Base-by-base conservation (phyloP, 2,113 vertebrate species). In the Grallaria varia region DNA sequence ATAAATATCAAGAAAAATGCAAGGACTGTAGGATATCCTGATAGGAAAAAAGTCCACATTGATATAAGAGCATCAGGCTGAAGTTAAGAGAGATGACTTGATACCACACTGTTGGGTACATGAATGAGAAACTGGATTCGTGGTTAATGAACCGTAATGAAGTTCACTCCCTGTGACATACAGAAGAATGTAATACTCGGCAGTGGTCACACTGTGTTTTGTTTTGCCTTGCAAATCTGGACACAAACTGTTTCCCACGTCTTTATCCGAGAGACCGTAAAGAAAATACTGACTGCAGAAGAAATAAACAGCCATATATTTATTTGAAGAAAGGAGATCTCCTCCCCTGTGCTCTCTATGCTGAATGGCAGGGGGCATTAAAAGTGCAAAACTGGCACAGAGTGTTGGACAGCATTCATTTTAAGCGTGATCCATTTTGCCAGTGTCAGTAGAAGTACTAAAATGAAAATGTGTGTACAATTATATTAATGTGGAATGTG, bases 111-210 rank as follows among this genome's bases (percentile, higher is more conserved):
- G 85, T 60, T 84, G 66, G 80, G 42, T 71, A 85, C 71, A 56
- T 71, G 85, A 94, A 93, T 96, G 90, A 93, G 93, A 96, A 89
- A 78, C 52, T 93, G 84, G 63, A 91, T 93, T 95, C 42, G 55
- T 45, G 56, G 45, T 95, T 97, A 97, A 97, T 97, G 95, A 97
- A 93, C 93, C 59, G 0, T 97, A 92, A 93, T 96, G 97, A 94
- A 94, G 81, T 92, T 96, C 88, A 81, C 85, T 96, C 53, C 59
- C 92, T 96, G 96, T 97, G 89, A 94, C 94, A 94, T 69, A 42
- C 42, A 90, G 91, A 95, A 91, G 94, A 92, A 97, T 96, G 90
- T 63, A 84, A 66, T 84, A 64, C 84, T 94, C 25, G 76, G 89
- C 90, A 92, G 62, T 50, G 83, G 87, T 90, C 93, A 68, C 37